Evolutionary conservation across 2,113 vertebrate genomes (phyloP).

Genomic region (Hydropotes inermis): DNA sequence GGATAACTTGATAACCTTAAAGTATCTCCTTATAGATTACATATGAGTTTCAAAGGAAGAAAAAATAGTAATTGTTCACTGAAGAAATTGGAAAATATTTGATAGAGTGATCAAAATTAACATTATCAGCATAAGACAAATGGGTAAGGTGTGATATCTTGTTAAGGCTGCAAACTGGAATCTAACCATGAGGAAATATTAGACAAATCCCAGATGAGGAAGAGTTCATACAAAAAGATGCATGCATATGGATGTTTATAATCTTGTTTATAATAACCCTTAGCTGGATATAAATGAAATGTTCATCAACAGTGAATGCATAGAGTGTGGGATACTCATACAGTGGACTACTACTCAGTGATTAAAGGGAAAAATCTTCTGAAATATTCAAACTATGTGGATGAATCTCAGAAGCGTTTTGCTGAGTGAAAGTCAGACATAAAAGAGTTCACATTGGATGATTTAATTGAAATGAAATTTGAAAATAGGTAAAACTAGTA

Average conservation of each 20-base stretch:
- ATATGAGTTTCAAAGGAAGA: not conserved
- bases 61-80: not conserved
- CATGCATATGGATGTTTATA: not conserved
- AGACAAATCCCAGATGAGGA: not conserved
- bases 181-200: not conserved
- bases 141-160: not conserved
- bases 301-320: not conserved
- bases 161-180: not conserved
- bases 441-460: not conserved
- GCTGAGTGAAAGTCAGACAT: not conserved
- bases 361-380: not conserved
- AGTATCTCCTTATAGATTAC: not conserved
- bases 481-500: not conserved
- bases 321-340: not conserved
- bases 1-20: not conserved
- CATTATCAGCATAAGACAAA: not conserved
- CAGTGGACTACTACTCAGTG: not conserved
- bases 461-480: not conserved
- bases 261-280: not conserved
- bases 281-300: not conserved
- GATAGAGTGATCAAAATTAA: not conserved
- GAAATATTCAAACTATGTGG: not conserved
- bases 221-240: not conserved
- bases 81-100: not conserved
- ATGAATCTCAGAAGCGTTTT: not conserved